Base-by-base conservation (phyloP, 1,140 invertebrate species). In the Sweltsa coloradensis region DNA sequence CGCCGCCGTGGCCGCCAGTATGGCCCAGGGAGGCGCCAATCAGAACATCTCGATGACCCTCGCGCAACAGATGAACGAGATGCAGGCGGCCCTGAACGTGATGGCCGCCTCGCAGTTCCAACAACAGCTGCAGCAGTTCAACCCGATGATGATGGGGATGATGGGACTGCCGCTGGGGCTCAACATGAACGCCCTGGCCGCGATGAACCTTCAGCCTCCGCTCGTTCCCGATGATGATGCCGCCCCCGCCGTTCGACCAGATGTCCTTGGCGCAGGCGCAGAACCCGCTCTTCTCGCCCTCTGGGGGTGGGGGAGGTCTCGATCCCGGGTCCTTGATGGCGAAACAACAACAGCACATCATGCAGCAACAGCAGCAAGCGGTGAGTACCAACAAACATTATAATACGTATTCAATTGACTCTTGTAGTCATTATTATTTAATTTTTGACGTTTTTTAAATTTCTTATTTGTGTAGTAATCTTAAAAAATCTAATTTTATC, bases 181-280 rank as follows among this genome's bases (percentile, higher is more conserved):
- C 40, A 89, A 86, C 55, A 73, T 89, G 55, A 81, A 83, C 37
- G 85, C 86, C 22, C 64, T 89, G 51, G 85, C 85, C 0, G 85
- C 86, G 0, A 89, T 89, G 85, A 89, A 89, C 63, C 66, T 90
- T 9, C 86, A 88, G 62, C 85, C 85, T 9, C 85, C 85, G 0
- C 62, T 93, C 34, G 85, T 92, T 49, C 87, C 89, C 2, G n/a
- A 79, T 93, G 68, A 90, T 94, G 85, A 76, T 90, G 73, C 83
- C 87, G 19, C 84, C 85, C 14, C 81, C 81, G 26, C 76, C 81
- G 9, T 85, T 78, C 59, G 78, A 81, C 56, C 69, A 70, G 50
- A 81, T 76, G 71, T 70, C 64, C 52, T 19, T 53, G 41, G 57
- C 56, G 25, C 55, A 55, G 46, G 52, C 49, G 26, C 58, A 55